These are phyloP conservation scores for Euura lappo DNA, from an alignment of 1,140 invertebrate genomes.

Conservation along the genomic window DNA sequence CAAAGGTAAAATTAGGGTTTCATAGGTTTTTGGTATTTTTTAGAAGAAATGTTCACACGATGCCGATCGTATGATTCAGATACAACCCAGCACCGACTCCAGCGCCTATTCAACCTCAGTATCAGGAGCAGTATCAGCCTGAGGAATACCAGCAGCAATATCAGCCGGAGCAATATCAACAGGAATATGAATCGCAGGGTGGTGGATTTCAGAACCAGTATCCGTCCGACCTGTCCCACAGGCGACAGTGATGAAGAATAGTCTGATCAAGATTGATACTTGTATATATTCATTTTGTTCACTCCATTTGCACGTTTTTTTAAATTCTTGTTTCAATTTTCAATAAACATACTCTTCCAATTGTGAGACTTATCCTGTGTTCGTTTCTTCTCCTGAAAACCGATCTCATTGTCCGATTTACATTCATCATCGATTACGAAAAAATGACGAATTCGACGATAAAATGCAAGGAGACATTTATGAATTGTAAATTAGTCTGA, in stretches of 20 bases:
- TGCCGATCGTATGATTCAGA: not conserved
- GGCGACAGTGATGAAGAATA: too few relatives aligned
- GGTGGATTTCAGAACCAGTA: conserved; percentile 32
- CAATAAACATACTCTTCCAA: too few relatives aligned
- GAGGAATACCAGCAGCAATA: conserved; percentile 45
- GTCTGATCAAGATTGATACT: too few relatives aligned
- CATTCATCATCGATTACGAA: too few relatives aligned
- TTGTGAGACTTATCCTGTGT: too few relatives aligned
- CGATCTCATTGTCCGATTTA: too few relatives aligned
- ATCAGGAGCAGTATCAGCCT: conserved; percentile 37
- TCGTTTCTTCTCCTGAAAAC: too few relatives aligned
- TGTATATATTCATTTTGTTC: too few relatives aligned
- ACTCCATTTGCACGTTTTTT: conserved; percentile 34
- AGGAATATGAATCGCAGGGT: conserved; percentile 54
- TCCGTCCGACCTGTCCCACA: too few relatives aligned
- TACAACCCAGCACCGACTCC: conserved; percentile 13
- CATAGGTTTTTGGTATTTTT: not conserved
- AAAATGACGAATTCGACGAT: too few relatives aligned
- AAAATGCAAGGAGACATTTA: too few relatives aligned
- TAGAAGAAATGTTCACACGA: conserved; percentile 4
- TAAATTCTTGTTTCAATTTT: conserved; percentile 15
- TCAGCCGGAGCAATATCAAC: conserved; percentile 50
- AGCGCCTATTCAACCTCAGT: conserved; percentile 29
- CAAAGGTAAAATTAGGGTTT: not conserved
- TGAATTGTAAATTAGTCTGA: too few relatives aligned